These are phyloP conservation scores for Callyntrura guangdongensis DNA, from an alignment of 2,888 invertebrate genomes.

Conservation along the genomic window DNA sequence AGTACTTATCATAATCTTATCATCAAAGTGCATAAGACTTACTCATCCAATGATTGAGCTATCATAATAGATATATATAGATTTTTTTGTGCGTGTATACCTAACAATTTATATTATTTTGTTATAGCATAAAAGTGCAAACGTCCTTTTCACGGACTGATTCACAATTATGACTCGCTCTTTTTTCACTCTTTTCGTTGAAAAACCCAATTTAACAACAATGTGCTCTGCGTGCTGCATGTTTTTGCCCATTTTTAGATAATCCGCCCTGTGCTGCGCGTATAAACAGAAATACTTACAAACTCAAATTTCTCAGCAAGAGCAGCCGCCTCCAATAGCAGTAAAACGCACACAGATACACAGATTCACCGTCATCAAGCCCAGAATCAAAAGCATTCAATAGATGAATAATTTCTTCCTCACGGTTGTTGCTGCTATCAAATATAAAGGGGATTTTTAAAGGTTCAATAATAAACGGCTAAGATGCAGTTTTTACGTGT, in stretches of 20 bases:
- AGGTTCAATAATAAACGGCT: background rate
- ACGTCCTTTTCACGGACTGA: slow-evolving; percentile 81
- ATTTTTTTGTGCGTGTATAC: background rate
- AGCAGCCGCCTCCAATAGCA: background rate
- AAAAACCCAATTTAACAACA: background rate
- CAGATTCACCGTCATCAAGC: slow-evolving; percentile 10
- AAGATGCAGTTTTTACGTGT: slow-evolving; percentile 42
- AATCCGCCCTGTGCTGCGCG: background rate
- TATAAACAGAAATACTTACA: background rate
- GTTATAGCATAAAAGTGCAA: slow-evolving; percentile 14
- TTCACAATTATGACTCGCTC: slow-evolving; percentile 82
- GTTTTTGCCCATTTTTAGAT: background rate
- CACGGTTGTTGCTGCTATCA: background rate
- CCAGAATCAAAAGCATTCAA: background rate
- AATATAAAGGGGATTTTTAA: background rate
- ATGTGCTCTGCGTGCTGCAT: background rate
- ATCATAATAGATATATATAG: background rate
- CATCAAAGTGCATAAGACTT: background rate
- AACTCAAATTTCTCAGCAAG: background rate
- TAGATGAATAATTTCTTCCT: background rate
- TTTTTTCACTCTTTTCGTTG: slow-evolving; percentile 53
- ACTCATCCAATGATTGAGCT: slow-evolving; percentile 31
- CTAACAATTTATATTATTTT: background rate
- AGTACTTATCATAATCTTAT: background rate
- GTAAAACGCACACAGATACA: background rate